Conservation (phyloP, 2,888 invertebrate genomes). For the Lymantria monacha region DNA sequence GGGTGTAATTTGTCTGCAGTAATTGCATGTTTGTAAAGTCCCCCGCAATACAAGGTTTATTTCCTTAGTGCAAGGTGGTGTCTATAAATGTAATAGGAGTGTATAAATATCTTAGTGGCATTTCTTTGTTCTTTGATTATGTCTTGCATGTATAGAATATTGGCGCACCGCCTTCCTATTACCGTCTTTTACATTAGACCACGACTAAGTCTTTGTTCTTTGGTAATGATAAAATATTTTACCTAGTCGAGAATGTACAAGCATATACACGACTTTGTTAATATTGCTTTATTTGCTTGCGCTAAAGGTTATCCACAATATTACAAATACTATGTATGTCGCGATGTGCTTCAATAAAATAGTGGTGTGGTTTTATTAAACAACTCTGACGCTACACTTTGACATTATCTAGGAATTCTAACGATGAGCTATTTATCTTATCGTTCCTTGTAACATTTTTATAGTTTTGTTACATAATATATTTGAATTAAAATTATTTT, state of each 20-base stretch:
- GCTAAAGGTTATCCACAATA: constrained; percentile 19
- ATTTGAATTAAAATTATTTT: no score
- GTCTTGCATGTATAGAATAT: constrained; percentile 13
- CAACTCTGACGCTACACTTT: neutral
- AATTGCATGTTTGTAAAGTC: no score
- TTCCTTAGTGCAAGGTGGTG: no score
- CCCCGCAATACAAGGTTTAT: no score
- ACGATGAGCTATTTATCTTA: no score
- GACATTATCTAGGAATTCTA: neutral
- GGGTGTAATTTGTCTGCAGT: no score
- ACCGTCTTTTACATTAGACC: constrained; percentile 20
- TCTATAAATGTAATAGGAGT: no score
- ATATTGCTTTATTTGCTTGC: constrained; percentile 6
- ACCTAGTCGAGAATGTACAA: constrained; percentile 25
- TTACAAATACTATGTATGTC: constrained; percentile 6
- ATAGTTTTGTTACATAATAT: no score
- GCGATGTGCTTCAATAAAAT: neutral
- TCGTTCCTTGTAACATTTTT: no score
- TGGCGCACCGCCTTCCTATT: constrained; percentile 17
- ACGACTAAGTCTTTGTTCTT: constrained; percentile 40
- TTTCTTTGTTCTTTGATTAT: no score
- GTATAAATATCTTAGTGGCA: no score
- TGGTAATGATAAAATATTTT: constrained; percentile 27
- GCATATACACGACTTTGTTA: constrained; percentile 34
- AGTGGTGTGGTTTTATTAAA: neutral